Conservation (phyloP, 2,888 invertebrate species). For the Drosophila macrospina region DNA sequence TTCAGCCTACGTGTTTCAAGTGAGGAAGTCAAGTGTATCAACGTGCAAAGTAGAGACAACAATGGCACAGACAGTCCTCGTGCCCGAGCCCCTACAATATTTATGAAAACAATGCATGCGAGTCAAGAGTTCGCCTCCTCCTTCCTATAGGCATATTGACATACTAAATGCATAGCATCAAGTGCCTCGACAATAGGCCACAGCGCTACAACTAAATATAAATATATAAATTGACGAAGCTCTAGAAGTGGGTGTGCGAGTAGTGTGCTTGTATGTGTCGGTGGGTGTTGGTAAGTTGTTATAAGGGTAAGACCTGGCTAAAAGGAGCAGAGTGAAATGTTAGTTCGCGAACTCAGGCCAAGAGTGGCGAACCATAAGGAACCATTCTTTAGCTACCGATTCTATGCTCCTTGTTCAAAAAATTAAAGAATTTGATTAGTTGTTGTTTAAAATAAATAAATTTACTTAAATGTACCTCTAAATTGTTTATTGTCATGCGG, state of each 20-base stretch:
- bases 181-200: constrained; percentile 62
- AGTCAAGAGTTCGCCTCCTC: constrained; percentile 53
- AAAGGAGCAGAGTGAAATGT: constrained; percentile 1
- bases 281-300: constrained; percentile 8
- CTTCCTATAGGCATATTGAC: constrained; percentile 64
- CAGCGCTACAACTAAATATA: constrained; percentile 52
- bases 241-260: constrained; percentile 3
- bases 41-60: constrained; percentile 61
- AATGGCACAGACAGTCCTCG: constrained; percentile 26
- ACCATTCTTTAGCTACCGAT: too few species aligned
- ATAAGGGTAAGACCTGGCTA: background rate
- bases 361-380: background rate
- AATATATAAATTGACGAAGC: constrained; percentile 44
- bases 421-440: too few species aligned
- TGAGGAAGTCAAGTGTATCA: constrained; percentile 55
- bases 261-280: too few species aligned
- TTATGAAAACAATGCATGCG: constrained; percentile 73
- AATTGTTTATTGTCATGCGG: too few species aligned
- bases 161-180: constrained; percentile 70
- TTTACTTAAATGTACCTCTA: too few species aligned
- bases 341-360: background rate
- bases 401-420: too few species aligned
- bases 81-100: constrained; percentile 38
- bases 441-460: too few species aligned
- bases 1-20: constrained; percentile 13